A percentile compares a stretch with the other conserved stretches of the same genome.
Conservation (phyloP, 1,140 invertebrate genomes). For the Drosophila simulans region DNA sequence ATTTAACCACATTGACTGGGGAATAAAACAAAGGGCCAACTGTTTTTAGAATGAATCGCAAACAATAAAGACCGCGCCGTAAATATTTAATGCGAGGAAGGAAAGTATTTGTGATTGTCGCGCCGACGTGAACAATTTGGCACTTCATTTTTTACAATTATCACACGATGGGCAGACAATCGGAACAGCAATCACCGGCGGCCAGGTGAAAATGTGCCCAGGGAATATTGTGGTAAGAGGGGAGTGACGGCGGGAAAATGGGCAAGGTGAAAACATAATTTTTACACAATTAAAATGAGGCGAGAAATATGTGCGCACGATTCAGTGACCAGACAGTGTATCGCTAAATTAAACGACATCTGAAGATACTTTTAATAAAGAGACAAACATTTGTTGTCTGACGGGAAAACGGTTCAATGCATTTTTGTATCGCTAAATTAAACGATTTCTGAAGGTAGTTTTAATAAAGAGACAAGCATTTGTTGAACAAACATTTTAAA, state of each 20-base stretch:
- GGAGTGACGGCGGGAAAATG: neutral
- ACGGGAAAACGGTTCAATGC: no score
- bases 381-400: neutral
- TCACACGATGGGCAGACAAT: conserved; percentile 31
- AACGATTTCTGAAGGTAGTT: neutral
- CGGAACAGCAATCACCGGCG: conserved; percentile 21
- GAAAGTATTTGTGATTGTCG: conserved; percentile 54
- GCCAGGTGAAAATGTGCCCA: conserved; percentile 17
- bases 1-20: conserved; percentile 37
- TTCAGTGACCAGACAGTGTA: conserved; percentile 21
- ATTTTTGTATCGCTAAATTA: no score
- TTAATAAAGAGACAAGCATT: neutral
- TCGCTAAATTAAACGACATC: neutral
- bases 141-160: conserved; percentile 76
- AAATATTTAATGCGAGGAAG: conserved; percentile 40
- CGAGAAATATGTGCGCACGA: conserved; percentile 40
- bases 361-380: neutral
- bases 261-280: conserved; percentile 62
- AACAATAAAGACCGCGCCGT: conserved; percentile 14
- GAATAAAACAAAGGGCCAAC: conserved; percentile 28
- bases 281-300: conserved; percentile 70
- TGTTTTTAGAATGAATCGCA: conserved; percentile 37
- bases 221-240: neutral
- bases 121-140: conserved; percentile 51
- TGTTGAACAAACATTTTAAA: neutral